These are phyloP conservation scores for Falco rusticolus DNA, from an alignment of 2,797 vertebrate species.

Conservation along the genomic window DNA sequence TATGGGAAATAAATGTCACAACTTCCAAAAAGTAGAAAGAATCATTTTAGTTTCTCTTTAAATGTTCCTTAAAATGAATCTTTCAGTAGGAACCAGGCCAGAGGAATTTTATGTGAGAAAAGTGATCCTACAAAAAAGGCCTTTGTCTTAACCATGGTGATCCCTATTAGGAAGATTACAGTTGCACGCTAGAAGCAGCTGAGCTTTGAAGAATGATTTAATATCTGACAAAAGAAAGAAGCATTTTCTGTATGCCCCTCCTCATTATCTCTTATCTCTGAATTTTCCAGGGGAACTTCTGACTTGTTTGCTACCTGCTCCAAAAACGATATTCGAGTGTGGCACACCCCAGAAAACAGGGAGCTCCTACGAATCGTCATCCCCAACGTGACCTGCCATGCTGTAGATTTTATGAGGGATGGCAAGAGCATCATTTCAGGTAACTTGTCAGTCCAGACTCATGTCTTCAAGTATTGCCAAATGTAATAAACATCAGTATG, in stretches of 20 bases:
- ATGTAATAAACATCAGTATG: not conserved
- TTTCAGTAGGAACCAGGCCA: not conserved
- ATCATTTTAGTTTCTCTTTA: not conserved
- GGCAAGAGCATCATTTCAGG: conserved; percentile 91
- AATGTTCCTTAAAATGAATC: not conserved
- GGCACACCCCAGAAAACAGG: conserved; percentile 82
- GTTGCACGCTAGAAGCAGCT: not conserved
- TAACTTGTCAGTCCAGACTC: not conserved
- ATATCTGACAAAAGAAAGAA: not conserved
- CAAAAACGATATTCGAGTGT: conserved; percentile 86
- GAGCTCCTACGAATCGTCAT: conserved; percentile 86
- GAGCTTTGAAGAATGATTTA: not conserved
- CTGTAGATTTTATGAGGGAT: conserved; percentile 84
- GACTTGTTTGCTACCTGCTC: conserved; percentile 91
- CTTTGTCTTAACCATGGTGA: not conserved
- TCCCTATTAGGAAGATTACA: not conserved
- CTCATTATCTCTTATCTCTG: not conserved
- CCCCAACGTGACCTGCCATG: conserved; percentile 87
- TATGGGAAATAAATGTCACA: not conserved
- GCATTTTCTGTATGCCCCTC: not conserved
- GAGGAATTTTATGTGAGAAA: not conserved
- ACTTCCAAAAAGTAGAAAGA: not conserved
- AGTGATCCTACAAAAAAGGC: not conserved
- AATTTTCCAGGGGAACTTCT: conserved; percentile 78
- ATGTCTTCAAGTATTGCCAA: not conserved